Evolutionary conservation across 37 sponge, comb jelly and placozoan species (phyloP), one percentile per base, ranked within the genome.

Genomic region (Theonella swinhoei): DNA sequence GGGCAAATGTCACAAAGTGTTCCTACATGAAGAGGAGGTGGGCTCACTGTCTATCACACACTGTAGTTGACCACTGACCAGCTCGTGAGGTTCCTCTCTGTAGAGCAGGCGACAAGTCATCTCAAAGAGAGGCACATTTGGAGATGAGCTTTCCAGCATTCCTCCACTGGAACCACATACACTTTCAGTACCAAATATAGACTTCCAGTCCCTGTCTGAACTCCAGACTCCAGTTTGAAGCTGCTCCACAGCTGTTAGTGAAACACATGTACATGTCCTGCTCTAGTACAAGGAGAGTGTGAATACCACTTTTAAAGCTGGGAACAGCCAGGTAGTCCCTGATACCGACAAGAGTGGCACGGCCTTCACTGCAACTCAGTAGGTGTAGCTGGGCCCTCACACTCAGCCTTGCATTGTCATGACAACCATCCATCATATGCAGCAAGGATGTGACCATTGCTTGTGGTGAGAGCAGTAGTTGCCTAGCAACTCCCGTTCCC

Each of bases 71-170:
- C 25, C 11, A 22, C 80, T 80, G 32, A 87, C 87, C 47, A 91
- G 80, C 64, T 91, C 84, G 7, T 79, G 28, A 25, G 92, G 92
- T 2, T 87, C 54, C 20, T 47, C n/a, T 36, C 29, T 61, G 70
- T 91, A 87, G 63, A 91, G 84, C 0, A 91, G 88, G 20, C 88
- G 74, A 69, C 92, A 91, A 32, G 79, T 83, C 23, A 70, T 36
- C 74, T 91, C 92, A 87, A 87, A 91, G 31, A 85, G 63, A 5
- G 76, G 78, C 0, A 77, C 30, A 39, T 43, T 66, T 0, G 59
- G 25, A 25, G 76, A 4, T 14, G 14, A 7, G 14, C 11, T 7
- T 17, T 47, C 34, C 72, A 70, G 38, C 20, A 14, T 14, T 14
- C 14, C 14, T 14, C 54, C 14, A 7, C 54, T 47, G 11, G 69